A percentile compares a stretch with the other conserved stretches of the same genome.
Evolutionary conservation across 2,113 vertebrate genomes (phyloP).

Genomic region (Nycticebus coucang): DNA sequence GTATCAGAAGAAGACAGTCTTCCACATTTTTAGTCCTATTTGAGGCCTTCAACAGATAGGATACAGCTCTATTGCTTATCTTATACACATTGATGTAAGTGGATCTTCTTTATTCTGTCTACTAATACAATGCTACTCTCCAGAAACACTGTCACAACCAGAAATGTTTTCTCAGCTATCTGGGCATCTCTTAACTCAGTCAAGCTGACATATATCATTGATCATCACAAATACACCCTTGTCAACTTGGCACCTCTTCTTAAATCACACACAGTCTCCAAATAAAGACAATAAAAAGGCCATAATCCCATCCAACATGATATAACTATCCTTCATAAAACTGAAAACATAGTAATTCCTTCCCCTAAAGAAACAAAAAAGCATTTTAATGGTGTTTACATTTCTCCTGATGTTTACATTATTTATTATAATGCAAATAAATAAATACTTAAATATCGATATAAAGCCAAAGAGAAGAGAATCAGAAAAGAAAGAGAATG

Average conservation of each 20-base stretch:
- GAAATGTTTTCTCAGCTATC: background rate
- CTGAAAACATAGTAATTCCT: background rate
- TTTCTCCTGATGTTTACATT: background rate
- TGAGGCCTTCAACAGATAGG: background rate
- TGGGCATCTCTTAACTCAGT: background rate
- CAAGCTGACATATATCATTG: background rate
- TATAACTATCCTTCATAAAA: background rate
- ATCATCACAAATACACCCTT: background rate
- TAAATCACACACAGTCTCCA: background rate
- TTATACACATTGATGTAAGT: no score
- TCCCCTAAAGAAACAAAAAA: background rate
- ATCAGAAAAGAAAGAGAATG: background rate
- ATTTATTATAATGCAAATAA: background rate
- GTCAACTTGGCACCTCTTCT: background rate
- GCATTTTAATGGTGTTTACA: background rate
- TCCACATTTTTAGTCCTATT: background rate
- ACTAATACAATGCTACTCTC: background rate
- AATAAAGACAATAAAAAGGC: background rate
- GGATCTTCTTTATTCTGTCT: background rate
- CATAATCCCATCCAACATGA: background rate
- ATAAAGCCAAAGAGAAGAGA: background rate
- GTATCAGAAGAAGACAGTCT: background rate
- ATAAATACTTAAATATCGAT: background rate
- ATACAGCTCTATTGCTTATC: background rate
- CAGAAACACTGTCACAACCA: background rate